These are phyloP conservation scores for Bolinopsis microptera DNA, from an alignment of 37 sponge, comb jelly and placozoan species.

Conservation along the genomic window DNA sequence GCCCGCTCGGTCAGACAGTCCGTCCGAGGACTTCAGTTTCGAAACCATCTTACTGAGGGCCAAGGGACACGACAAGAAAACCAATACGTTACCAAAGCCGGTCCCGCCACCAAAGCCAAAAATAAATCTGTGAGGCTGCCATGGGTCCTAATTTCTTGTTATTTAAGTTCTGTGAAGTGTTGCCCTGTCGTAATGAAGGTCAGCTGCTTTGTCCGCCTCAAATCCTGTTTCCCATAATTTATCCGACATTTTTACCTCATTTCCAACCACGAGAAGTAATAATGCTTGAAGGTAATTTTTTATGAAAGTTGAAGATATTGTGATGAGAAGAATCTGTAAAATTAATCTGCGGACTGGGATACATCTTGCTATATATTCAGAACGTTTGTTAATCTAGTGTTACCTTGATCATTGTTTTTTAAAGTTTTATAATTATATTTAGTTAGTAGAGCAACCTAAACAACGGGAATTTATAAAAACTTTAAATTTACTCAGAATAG, in stretches of 20 bases:
- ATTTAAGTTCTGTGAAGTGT: neutral
- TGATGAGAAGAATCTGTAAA: neutral
- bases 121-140: neutral
- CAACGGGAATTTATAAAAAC: neutral
- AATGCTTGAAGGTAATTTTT: neutral
- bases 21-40: slow-evolving; percentile 10
- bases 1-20: neutral
- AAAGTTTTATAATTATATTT: neutral
- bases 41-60: neutral
- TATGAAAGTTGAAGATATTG: neutral
- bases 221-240: neutral
- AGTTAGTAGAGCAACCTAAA: neutral
- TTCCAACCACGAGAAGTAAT: neutral
- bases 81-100: neutral
- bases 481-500: neutral
- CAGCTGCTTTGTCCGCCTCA: too few species aligned
- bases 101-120: neutral
- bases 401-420: neutral
- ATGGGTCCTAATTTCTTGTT: neutral
- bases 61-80: neutral
- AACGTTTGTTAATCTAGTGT: neutral
- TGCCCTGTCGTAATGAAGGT: too few species aligned
- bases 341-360: neutral
- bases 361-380: neutral
- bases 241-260: neutral